phyloP scores from a whole-genome alignment of 1,140 invertebrate species.

The Ips nitidus region DNA sequence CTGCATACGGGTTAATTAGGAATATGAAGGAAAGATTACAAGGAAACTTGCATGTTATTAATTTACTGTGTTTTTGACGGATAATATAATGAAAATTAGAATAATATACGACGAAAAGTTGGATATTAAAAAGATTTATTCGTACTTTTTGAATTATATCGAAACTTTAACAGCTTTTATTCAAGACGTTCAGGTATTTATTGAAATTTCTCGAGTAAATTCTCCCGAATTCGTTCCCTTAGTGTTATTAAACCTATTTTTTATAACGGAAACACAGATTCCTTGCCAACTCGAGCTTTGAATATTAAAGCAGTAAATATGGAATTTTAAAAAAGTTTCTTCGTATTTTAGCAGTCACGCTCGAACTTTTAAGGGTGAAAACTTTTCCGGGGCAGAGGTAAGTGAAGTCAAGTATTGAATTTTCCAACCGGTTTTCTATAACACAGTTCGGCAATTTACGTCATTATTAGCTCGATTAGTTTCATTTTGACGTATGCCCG shows the following conservation, averaged over 20 bases:
- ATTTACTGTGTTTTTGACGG: too few species aligned
- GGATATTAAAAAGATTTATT: too few species aligned
- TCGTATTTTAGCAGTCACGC: constrained; percentile 27
- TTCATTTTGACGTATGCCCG: too few species aligned
- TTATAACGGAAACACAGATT: constrained; percentile 24
- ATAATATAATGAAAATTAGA: too few species aligned
- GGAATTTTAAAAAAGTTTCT: constrained; percentile 29
- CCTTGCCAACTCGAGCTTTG: constrained; percentile 28
- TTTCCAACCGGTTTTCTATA: too few species aligned
- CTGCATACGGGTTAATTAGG: too few species aligned
- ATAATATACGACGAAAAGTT: too few species aligned
- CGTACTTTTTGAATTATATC: neutral
- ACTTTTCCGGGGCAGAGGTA: neutral
- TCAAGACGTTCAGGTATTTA: constrained; percentile 8
- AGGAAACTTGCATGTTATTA: too few species aligned
- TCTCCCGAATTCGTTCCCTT: constrained; percentile 14
- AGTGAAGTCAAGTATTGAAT: neutral
- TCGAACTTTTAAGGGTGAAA: constrained; percentile 1
- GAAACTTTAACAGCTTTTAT: constrained; percentile 3
- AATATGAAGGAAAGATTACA: too few species aligned
- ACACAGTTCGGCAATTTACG: too few species aligned
- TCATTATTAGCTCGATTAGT: too few species aligned
- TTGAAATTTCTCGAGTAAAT: constrained; percentile 28
- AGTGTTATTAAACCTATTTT: constrained; percentile 30
- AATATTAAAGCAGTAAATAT: constrained; percentile 36